Percentiles rank a stretch among this genome's conserved stretches.
Conservation (phyloP, 2,113 vertebrate genomes). For the Anser cygnoides region DNA sequence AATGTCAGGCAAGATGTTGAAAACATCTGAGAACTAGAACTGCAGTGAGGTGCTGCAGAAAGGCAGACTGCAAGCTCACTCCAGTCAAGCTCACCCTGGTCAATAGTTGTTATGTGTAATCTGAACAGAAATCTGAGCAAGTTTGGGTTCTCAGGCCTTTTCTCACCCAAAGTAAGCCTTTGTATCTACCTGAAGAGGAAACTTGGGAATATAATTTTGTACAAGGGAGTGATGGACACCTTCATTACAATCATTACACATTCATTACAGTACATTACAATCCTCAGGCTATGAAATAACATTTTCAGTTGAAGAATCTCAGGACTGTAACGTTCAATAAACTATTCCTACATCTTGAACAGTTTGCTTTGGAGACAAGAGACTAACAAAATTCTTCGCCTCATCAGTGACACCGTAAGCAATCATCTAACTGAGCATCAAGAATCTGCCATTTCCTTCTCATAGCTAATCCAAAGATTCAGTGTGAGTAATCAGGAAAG, state of each 20-base stretch:
- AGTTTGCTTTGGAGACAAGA: background rate
- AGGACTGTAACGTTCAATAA: background rate
- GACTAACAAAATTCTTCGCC: background rate
- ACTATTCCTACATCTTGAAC: background rate
- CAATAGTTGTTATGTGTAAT: background rate
- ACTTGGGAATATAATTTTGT: background rate
- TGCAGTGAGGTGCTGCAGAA: background rate
- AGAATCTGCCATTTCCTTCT: background rate
- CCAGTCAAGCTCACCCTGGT: background rate
- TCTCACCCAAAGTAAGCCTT: background rate
- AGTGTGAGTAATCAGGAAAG: background rate
- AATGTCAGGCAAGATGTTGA: background rate
- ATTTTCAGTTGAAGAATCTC: background rate
- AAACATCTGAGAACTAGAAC: background rate
- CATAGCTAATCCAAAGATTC: background rate
- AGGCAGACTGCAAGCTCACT: fast-evolving
- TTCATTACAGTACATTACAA: fast-evolving
- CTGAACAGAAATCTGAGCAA: background rate
- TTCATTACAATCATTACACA: too few relatives aligned
- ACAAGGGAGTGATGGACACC: background rate
- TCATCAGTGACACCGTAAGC: background rate
- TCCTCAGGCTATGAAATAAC: background rate
- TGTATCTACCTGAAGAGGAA: background rate
- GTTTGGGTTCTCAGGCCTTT: background rate
- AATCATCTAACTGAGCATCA: background rate